Evolutionary conservation across 1,140 invertebrate genomes (phyloP), one percentile per base, ranked within the genome.

Genomic region (Sycophila sp.): DNA sequence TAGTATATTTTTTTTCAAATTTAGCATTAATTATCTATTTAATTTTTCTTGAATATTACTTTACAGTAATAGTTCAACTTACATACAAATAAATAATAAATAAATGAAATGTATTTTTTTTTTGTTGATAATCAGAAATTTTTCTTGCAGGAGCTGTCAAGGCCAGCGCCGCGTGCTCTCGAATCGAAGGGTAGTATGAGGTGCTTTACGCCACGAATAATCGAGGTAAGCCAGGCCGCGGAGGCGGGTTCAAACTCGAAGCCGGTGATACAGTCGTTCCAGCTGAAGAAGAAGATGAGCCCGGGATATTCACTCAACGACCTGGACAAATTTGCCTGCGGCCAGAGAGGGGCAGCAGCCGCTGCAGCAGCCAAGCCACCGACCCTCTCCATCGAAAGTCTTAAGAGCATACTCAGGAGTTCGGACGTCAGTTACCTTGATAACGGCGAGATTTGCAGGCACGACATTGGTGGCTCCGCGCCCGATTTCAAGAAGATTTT

Each of bases 401-500:
- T 83, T 40, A 82, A 80, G 58, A 84, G 72, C 47, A 78, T 77
- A 34, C 72, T 84, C 8, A 83, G 73, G 59, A 81, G 76, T 47
- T 76, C 80, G 1, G 75, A 72, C 26, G 66, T 83, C 30, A 80
- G 79, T 53, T 83, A 85, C 42, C 62, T 84, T 49, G 80, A 82
- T 64, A 83, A 80, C 55, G 82, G 80, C 4, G 77, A 82, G 62
- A 73, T 82, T 42, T 81, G 81, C 71, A 77, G 82, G 69, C 85
- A 86, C 70, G 81, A 83, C 38, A 83, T 84, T 58, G 82, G 86
- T 15, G 86, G 85, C 0, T 88, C 87, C 47, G 87, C 82, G 22
- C 87, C 87, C 0, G 88, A 89, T 75, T 86, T 89, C 28, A 88
- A 88, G 60, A 89, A 87, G 75, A 84, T 88, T 28, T 89, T 88